A percentile compares a stretch with the other conserved stretches of the same genome.
phyloP scores from a whole-genome alignment of 2,797 vertebrate genomes.

The Liasis olivaceus region DNA sequence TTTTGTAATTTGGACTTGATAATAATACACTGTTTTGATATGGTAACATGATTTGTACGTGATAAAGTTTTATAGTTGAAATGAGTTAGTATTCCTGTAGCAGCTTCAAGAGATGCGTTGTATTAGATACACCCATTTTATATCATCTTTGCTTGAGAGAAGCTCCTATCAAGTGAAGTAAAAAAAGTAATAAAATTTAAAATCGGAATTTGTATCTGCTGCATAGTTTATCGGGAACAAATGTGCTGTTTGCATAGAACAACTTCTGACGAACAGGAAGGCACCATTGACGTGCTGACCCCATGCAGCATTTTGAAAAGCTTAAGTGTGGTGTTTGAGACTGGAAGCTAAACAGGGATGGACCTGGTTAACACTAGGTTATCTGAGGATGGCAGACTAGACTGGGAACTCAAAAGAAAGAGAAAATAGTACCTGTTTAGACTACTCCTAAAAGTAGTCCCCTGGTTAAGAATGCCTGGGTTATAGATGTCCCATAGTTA shows the following conservation, averaged over 20 bases:
- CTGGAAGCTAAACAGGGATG: neutral
- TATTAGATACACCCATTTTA: slow-evolving; percentile 62
- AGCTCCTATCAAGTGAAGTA: slow-evolving; percentile 37
- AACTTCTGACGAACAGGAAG: neutral
- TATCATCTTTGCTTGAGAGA: slow-evolving; percentile 69
- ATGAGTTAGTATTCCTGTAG: slow-evolving; percentile 70
- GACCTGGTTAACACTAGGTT: neutral
- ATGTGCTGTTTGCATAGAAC: neutral
- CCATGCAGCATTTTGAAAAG: neutral
- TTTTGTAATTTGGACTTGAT: slow-evolving; percentile 62
- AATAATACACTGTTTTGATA: slow-evolving; percentile 63
- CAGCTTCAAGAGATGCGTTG: slow-evolving; percentile 67
- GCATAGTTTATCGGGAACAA: neutral
- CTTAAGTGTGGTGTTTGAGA: neutral
- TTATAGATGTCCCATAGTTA: too few species aligned
- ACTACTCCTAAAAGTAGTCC: too few species aligned
- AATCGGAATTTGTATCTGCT: neutral
- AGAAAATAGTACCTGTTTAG: too few species aligned
- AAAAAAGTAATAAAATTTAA: slow-evolving; percentile 19
- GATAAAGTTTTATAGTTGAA: slow-evolving; percentile 73
- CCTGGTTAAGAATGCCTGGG: too few species aligned
- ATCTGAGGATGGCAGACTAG: neutral
- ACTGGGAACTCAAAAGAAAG: neutral
- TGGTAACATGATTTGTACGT: slow-evolving; percentile 73
- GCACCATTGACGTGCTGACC: neutral